Evolutionary conservation across 53 echinoderm and acorn worm genomes (phyloP).

Genomic region (Zoroaster sp.): DNA sequence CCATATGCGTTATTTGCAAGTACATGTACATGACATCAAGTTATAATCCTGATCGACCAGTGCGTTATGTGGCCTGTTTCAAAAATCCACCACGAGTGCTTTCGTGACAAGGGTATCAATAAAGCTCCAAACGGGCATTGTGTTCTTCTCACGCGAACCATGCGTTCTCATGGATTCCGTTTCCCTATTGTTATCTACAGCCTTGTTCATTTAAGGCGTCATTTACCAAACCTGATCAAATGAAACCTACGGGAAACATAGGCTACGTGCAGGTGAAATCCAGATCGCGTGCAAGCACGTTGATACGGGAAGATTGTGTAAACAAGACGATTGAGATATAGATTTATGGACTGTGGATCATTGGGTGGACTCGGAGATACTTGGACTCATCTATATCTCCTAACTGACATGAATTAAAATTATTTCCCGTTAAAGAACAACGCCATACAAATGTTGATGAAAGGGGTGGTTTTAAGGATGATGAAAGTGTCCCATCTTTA

Average conservation of each 20-base stretch:
- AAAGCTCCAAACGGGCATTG: not conserved
- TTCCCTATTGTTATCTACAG: not conserved
- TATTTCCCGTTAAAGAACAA: not conserved
- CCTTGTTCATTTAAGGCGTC: not conserved
- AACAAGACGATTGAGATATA: not conserved
- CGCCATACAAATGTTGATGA: too few species aligned
- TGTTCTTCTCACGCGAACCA: not conserved
- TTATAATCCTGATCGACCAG: not conserved
- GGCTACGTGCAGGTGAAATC: not conserved
- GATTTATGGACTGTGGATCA: not conserved
- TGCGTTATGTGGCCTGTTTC: not conserved
- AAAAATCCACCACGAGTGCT: not conserved
- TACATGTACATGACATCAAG: too few species aligned
- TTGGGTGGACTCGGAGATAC: not conserved
- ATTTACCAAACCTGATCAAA: not conserved
- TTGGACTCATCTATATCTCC: too few species aligned
- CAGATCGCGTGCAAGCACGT: constrained; percentile 24
- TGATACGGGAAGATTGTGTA: constrained; percentile 19
- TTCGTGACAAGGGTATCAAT: not conserved
- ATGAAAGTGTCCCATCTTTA: too few species aligned
- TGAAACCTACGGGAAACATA: not conserved
- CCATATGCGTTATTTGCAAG: too few species aligned
- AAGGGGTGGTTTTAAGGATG: too few species aligned
- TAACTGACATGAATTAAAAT: not conserved
- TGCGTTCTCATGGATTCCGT: not conserved